These are phyloP conservation scores for Stichodactyla mertensii DNA, from an alignment of 64 coral and sea anemone genomes.

Conservation along the genomic window DNA sequence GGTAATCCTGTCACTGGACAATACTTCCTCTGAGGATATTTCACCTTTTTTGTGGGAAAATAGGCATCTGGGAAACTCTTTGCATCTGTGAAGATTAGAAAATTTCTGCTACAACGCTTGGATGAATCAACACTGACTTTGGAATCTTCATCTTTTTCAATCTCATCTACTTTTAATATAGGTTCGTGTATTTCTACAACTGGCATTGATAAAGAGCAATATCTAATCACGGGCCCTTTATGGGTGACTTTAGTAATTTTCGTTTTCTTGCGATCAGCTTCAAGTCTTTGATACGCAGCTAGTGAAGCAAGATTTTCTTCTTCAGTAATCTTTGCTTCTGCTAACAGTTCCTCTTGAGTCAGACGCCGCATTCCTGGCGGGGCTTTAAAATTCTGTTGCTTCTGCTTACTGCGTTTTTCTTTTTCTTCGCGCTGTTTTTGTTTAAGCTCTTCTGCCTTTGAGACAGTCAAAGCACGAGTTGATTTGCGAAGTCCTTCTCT, in stretches of 20 bases:
- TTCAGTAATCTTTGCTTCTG: constrained; percentile 86
- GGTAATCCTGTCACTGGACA: constrained; percentile 73
- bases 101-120: constrained; percentile 85
- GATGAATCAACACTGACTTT: constrained; percentile 52
- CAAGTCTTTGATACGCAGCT: constrained; percentile 71
- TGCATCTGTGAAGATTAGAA: constrained; percentile 91
- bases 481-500: constrained; percentile 74
- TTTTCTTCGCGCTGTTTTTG: constrained; percentile 64
- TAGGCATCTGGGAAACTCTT: constrained; percentile 85
- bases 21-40: constrained; percentile 60
- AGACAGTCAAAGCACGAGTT: constrained; percentile 67
- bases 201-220: constrained; percentile 86
- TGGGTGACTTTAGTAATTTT: constrained; percentile 73
- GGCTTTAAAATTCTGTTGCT: constrained; percentile 35
- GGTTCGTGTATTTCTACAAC: constrained; percentile 72
- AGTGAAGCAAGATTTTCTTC: constrained; percentile 83
- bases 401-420: constrained; percentile 75
- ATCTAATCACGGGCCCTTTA: constrained; percentile 78
- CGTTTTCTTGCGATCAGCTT: constrained; percentile 89
- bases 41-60: constrained; percentile 82
- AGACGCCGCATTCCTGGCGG: constrained; percentile 62
- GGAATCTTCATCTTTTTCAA: constrained; percentile 65
- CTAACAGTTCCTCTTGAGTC: constrained; percentile 83
- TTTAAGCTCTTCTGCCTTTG: constrained; percentile 73
- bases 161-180: constrained; percentile 70